Conservation (phyloP, 2,113 vertebrate species). For the Eclectus roratus region DNA sequence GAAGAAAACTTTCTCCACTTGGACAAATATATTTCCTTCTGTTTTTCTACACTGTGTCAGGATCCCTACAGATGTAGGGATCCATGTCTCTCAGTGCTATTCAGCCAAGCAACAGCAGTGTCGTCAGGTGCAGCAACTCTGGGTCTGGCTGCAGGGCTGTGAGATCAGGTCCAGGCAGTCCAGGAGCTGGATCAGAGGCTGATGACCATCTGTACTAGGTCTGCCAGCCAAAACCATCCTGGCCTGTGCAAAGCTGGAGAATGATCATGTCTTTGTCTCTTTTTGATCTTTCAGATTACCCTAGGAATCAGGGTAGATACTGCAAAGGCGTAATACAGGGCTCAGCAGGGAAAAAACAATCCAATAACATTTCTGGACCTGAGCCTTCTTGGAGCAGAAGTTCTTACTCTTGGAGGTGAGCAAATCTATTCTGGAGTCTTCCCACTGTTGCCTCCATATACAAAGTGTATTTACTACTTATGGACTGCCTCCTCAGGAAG, state of each 20-base stretch:
- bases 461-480: neutral
- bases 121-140: conserved; percentile 26
- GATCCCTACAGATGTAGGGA: conserved; percentile 15
- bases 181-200: conserved; percentile 51
- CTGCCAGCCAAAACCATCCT: conserved; percentile 41
- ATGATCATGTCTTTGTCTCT: conserved; percentile 51
- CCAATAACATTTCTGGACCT: neutral
- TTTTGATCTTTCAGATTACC: conserved; percentile 53
- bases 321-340: neutral
- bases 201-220: conserved; percentile 48
- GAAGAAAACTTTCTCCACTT: conserved; percentile 17
- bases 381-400: neutral
- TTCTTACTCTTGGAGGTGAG: neutral
- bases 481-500: neutral
- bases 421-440: neutral
- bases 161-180: conserved; percentile 39
- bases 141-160: conserved; percentile 19
- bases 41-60: neutral
- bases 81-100: neutral
- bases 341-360: conserved; percentile 21
- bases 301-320: neutral
- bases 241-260: conserved; percentile 33
- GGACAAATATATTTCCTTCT: neutral
- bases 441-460: neutral
- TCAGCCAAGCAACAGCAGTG: conserved; percentile 51